Base-by-base conservation (phyloP, 2,888 invertebrate genomes). In the Leptogaster cylindrica region DNA sequence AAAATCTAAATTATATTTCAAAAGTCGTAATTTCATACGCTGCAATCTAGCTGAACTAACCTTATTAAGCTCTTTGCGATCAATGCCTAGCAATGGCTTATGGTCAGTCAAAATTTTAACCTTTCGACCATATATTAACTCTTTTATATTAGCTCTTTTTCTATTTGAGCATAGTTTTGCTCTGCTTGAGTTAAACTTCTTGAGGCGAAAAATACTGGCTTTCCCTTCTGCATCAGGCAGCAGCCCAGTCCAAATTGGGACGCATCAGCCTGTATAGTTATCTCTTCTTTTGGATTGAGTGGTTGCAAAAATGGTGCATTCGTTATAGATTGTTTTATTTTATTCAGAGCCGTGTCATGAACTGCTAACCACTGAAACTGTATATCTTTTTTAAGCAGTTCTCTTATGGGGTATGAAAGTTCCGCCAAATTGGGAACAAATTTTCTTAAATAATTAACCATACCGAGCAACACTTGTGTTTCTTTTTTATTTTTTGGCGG, bases 1-100 rank as follows among this genome's bases (percentile, higher is more conserved):
- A 27, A 74, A 67, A 28, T 52, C 50, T n/a, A 74, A 50, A 20
- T 72, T 61, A 70, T 74, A 74, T 50, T 70, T 73, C 27, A 65
- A 33, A 10, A 74, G 48, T 28, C 68, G 72, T 7, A 74, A 36
- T 33, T 69, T 69, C 71, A 73, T 71, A 48, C 71, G 63, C 44
- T 71, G 71, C 10, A 74, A 48, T 12, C 70, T 68, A 25, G 70
- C 68, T 2, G 70, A 71, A 5, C 70, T 67, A 20, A 74, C 71
- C 66, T 70, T 66, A 14, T 51, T 8, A 7, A 65, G 64, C 41
- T 71, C 69, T 52, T 70, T n/a, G n/a, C n/a, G 69, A 65, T 68
- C 68, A 1, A 68, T 16, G 2, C 55, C 52, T 7, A 64, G 2
- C 4, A 66, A 46, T 65, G 70, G 71, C 28, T 71, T 71, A 28